Evolutionary conservation across 2,797 vertebrate genomes (phyloP).

Genomic region (Amniataba percoides): DNA sequence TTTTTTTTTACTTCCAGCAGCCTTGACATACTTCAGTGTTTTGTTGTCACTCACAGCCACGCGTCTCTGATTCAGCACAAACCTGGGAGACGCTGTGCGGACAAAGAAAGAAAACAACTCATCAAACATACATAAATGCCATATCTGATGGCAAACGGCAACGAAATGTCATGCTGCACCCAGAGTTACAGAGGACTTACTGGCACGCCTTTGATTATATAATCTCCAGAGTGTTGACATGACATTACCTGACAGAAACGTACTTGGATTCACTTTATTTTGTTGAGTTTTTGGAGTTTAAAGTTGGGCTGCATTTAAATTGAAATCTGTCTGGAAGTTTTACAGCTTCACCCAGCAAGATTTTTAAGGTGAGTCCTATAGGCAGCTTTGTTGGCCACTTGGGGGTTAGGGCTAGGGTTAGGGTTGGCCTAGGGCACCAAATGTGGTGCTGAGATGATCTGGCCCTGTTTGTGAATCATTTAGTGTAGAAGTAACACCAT

Average conservation of each 20-base stretch:
- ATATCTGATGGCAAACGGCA: constrained; percentile 36
- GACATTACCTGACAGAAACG: constrained; percentile 11
- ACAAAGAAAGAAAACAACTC: constrained; percentile 24
- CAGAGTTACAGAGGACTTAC: constrained; percentile 1
- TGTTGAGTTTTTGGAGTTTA: background rate
- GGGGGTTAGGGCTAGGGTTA: too few relatives aligned
- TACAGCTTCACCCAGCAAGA: background rate
- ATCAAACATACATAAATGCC: constrained; percentile 53
- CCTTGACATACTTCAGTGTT: background rate
- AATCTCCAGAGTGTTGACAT: constrained; percentile 18
- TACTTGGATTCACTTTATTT: constrained; percentile 5
- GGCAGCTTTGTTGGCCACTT: too few relatives aligned
- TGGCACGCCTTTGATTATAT: background rate
- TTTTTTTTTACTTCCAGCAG: background rate
- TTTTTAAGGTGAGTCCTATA: too few relatives aligned
- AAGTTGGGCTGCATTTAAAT: background rate
- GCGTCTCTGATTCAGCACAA: constrained; percentile 12
- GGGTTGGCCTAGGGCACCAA: too few relatives aligned
- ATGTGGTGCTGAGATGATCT: too few relatives aligned
- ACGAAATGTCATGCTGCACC: constrained; percentile 25
- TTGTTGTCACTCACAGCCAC: background rate
- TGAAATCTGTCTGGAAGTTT: background rate
- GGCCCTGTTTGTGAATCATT: background rate
- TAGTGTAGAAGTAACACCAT: background rate
- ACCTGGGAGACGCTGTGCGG: background rate